Base-by-base conservation (phyloP, 2,797 vertebrate species). In the Ctenosaura bakeri region DNA sequence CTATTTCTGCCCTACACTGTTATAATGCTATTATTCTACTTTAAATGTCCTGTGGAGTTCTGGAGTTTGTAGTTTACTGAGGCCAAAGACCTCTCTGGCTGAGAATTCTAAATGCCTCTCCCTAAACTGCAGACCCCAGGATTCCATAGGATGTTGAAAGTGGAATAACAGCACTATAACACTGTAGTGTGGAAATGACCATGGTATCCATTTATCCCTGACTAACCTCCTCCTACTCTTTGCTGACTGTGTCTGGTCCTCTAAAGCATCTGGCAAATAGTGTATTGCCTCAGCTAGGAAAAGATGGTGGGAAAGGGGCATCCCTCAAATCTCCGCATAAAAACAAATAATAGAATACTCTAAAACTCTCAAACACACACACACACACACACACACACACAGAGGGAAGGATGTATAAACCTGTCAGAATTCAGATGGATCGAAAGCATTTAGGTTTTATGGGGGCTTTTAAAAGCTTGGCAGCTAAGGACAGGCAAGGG, bases 391-490 rank as follows among this genome's bases (percentile, higher is more conserved):
- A n/a, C 76, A 83, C 85, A 0, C 0, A 88, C 88, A 89, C 4
- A 35, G 0, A 4, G 0, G 26, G 66, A 87, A 79, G 2, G 81
- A 50, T 91, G 86, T 29, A 18, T 87, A 88, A 92, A 92, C 85
- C 86, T 0, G 0, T n/a, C 46, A 77, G 69, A 92, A 89, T 62
- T 50, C 73, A 90, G 52, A 73, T 87, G 89, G 85, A 35, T 85
- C 88, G 0, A 2, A 59, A 89, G 85, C 9, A 2, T 32, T 80
- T 71, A 83, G 76, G 74, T 69, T 91, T 90, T 54, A 78, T 0
- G 7, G 89, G 93, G 83, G 76, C 59, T 85, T 69, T 50, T 13
- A 77, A 94, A 94, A 91, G 24, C 59, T 88, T 83, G 87, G 77
- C 38, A 56, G 62, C 85, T 92, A 83, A 91, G 80, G 87, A 88